Conservation (phyloP, 1,140 invertebrate genomes). For the Nebria ingens region DNA sequence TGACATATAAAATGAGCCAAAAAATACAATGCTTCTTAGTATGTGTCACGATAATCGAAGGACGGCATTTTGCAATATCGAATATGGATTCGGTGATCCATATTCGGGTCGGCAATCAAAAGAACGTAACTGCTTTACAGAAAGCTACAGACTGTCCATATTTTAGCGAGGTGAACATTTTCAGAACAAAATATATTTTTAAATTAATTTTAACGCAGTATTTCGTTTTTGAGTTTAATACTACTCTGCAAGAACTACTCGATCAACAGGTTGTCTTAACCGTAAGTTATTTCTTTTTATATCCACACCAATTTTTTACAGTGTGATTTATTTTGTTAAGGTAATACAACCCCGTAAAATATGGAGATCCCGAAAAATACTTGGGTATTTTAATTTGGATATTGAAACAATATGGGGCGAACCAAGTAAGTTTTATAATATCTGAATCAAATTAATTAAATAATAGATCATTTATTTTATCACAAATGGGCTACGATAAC, state of each 20-base stretch:
- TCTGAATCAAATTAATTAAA: conserved; percentile 3
- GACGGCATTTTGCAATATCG: conserved; percentile 36
- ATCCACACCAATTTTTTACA: no score
- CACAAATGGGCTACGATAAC: conserved; percentile 71
- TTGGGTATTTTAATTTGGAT: conserved; percentile 57
- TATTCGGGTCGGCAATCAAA: conserved; percentile 43
- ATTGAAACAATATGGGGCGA: conserved; percentile 58
- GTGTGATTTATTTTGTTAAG: no score
- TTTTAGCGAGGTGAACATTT: conserved; percentile 44
- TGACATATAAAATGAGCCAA: no score
- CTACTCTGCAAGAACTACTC: conserved; percentile 36
- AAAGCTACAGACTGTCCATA: conserved; percentile 44
- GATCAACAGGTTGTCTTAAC: conserved; percentile 34
- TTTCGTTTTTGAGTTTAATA: conserved; percentile 57
- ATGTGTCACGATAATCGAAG: conserved; percentile 42
- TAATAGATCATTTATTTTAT: conserved; percentile 62
- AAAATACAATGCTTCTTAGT: conserved; percentile 29
- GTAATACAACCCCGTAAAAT: conserved; percentile 25
- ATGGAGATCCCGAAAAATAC: conserved; percentile 35
- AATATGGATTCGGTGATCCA: conserved; percentile 45
- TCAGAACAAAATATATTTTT: conserved; percentile 14
- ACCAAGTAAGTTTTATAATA: conserved; percentile 41
- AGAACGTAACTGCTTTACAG: conserved; percentile 39
- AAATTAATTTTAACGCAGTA: conserved; percentile 43
- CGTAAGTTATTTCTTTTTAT: conserved; percentile 42